These are phyloP conservation scores for Himalopsyche kuldschensis DNA, from an alignment of 2,888 invertebrate genomes.

Conservation along the genomic window DNA sequence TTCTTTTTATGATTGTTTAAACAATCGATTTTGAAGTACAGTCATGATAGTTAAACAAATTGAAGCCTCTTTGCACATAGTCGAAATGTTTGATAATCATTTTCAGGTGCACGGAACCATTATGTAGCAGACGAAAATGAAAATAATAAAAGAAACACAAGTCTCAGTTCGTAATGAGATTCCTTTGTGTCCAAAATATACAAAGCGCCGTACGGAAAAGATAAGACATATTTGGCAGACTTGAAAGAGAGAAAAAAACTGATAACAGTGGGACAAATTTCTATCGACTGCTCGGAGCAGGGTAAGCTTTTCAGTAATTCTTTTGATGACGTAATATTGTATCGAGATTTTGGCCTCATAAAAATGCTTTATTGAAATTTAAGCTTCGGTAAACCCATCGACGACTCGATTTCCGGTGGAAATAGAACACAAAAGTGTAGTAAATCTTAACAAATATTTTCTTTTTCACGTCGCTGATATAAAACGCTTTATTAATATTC, in stretches of 20 bases:
- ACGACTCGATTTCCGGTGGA: not conserved
- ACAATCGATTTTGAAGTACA: too few species aligned
- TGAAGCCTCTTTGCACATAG: not conserved
- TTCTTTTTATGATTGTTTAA: too few species aligned
- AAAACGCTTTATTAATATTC: too few species aligned
- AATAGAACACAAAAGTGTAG: not conserved
- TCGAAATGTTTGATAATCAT: not conserved
- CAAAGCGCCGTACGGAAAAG: constrained; percentile 25
- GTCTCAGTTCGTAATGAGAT: constrained; percentile 22
- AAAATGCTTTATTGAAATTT: not conserved
- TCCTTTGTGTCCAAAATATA: constrained; percentile 26
- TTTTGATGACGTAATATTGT: not conserved
- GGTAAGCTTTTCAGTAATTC: not conserved
- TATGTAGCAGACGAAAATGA: not conserved
- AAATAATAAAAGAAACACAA: constrained; percentile 17
- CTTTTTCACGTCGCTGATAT: too few species aligned
- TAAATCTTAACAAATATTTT: too few species aligned
- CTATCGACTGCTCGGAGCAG: constrained; percentile 3
- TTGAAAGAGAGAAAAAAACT: constrained; percentile 1
- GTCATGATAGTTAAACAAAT: not conserved
- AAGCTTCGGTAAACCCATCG: not conserved
- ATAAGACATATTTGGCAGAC: constrained; percentile 24
- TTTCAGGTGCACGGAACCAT: not conserved
- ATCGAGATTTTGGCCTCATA: not conserved
- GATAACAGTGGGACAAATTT: constrained; percentile 18